Base-by-base conservation (phyloP, 1,140 invertebrate genomes). In the Aethina tumida region DNA sequence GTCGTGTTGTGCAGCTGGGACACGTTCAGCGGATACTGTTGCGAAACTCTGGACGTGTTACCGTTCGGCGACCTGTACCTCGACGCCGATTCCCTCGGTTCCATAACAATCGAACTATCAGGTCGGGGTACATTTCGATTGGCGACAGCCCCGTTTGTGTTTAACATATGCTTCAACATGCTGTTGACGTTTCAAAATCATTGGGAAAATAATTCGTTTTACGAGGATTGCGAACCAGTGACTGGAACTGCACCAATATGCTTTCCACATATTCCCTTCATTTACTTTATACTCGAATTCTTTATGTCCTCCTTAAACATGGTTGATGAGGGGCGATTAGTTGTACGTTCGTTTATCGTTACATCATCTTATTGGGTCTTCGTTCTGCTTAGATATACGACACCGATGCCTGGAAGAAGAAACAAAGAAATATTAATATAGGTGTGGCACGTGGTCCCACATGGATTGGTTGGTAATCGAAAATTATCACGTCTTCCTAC, bases 101-200 rank as follows among this genome's bases (percentile, higher is more conserved):
- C 58, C 58, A 60, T 48, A 27, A 53, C 47, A 41, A 59, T 57
- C 27, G 55, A 57, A 34, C 43, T 57, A 47, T 60, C 58, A 36
- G 48, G 56, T 35, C 56, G 53, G 43, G 48, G 40, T 15, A 43
- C 46, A n/a, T n/a, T n/a, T 47, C 54, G 58, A 38, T 41, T 55
- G 40, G 49, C 54, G 38, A 52, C 47, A 14, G 35, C 51, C 27
- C 55, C 55, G 39, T 58, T 58, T 43, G 58, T 51, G 30, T 44
- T 53, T 35, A 55, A 43, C 55, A 60, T 60, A 46, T 60, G 58
- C 41, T 60, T 60, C 44, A 60, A 44, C 58, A 60, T 60, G 35
- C 49, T 50, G 42, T 15, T 27, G 35, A 30, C 39, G 30, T 41
- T 41, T 31, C 27, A 41, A 30, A 41, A 32, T 41, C 47, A 49